Percentiles rank a stretch among this genome's conserved stretches.
Evolutionary conservation across 2,888 invertebrate genomes (phyloP).

Genomic region (Hemithea aestivaria): DNA sequence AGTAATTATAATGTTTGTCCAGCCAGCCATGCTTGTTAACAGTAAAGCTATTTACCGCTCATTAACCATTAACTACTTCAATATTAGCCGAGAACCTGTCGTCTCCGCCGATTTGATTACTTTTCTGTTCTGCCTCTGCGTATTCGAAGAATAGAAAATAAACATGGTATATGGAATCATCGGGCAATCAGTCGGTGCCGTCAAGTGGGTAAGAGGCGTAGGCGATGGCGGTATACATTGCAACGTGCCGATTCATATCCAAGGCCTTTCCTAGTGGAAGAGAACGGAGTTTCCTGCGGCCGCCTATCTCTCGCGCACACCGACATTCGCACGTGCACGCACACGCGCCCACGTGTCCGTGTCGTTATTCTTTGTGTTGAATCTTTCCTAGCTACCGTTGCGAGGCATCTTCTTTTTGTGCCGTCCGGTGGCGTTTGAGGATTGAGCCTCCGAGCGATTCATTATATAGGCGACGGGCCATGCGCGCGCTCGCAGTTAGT

Average conservation of each 20-base stretch:
- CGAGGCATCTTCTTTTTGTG: slow-evolving; percentile 74
- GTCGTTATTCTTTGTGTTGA: slow-evolving; percentile 71
- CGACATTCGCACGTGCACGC: slow-evolving; percentile 67
- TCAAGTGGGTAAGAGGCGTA: slow-evolving; percentile 73
- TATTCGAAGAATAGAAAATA: slow-evolving; percentile 22
- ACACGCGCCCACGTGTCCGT: slow-evolving; percentile 72
- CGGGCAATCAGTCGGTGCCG: slow-evolving; percentile 57
- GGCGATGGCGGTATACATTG: slow-evolving; percentile 77
- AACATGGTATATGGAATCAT: slow-evolving; percentile 39
- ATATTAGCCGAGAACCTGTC: slow-evolving; percentile 42
- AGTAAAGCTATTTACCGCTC: slow-evolving; percentile 64
- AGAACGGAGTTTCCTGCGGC: slow-evolving; percentile 80
- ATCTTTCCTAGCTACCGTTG: slow-evolving; percentile 74
- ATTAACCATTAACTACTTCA: slow-evolving; percentile 51
- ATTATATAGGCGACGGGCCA: slow-evolving; percentile 76
- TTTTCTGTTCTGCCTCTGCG: slow-evolving; percentile 27
- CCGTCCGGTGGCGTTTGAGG: slow-evolving; percentile 69
- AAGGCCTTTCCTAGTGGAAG: slow-evolving; percentile 81
- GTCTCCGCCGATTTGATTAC: slow-evolving; percentile 25
- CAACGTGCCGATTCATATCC: slow-evolving; percentile 77
- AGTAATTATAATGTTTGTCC: slow-evolving; percentile 60
- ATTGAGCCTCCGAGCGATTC: slow-evolving; percentile 64
- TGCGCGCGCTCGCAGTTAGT: slow-evolving; percentile 74
- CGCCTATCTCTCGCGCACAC: slow-evolving; percentile 76
- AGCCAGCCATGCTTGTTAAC: slow-evolving; percentile 53